phyloP scores from a whole-genome alignment of 2,888 invertebrate genomes.

The Mechanitis messenoides region DNA sequence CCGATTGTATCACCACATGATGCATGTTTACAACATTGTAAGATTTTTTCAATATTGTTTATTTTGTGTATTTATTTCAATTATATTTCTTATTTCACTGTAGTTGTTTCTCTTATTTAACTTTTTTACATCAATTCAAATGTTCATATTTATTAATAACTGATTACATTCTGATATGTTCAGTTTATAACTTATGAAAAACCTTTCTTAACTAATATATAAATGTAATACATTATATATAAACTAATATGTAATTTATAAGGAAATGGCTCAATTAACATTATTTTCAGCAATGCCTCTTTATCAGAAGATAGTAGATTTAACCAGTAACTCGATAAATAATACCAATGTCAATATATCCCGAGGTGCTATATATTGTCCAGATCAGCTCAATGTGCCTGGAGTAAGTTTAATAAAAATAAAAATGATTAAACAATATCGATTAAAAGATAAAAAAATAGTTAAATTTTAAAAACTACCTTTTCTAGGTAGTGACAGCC shows the following conservation, averaged over 20 bases:
- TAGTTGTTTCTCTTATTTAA: no score
- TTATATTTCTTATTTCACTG: neutral
- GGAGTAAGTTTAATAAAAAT: conserved; percentile 46
- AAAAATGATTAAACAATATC: neutral
- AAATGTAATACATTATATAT: neutral
- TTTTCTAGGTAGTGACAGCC: conserved; percentile 48
- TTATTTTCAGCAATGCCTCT: conserved; percentile 77
- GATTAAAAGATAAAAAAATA: no score
- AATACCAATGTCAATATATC: conserved; percentile 50
- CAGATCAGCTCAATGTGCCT: conserved; percentile 61
- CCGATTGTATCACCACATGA: conserved; percentile 82
- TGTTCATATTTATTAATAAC: neutral
- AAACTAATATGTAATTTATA: no score
- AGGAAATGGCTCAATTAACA: neutral
- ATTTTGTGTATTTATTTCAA: conserved; percentile 6
- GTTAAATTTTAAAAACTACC: no score
- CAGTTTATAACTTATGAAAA: no score
- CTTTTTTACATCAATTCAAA: neutral
- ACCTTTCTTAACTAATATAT: no score
- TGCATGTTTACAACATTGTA: conserved; percentile 67
- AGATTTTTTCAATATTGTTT: conserved; percentile 11
- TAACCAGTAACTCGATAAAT: conserved; percentile 75
- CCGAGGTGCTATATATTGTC: conserved; percentile 62
- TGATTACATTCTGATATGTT: no score
- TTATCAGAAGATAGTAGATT: conserved; percentile 88